Conservation (phyloP, 2,888 invertebrate genomes). For the Ptycholaimellus sp. region DNA sequence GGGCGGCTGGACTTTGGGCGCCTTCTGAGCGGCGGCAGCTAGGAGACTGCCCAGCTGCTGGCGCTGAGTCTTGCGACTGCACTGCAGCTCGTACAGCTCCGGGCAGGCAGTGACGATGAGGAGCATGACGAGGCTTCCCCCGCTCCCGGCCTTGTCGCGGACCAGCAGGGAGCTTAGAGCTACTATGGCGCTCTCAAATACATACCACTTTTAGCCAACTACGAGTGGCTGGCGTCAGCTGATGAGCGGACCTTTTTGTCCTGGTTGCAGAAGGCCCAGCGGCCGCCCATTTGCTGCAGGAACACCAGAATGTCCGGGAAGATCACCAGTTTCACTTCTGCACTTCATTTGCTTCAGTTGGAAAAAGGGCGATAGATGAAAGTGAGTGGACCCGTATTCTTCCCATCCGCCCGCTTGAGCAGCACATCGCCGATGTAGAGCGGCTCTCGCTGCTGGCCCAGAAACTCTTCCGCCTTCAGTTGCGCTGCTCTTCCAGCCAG, state of each 20-base stretch:
- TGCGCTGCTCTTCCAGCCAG: slow-evolving; percentile 1
- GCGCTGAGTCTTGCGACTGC: no score
- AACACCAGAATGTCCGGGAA: slow-evolving; percentile 74
- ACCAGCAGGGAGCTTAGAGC: slow-evolving; percentile 57
- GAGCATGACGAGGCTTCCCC: slow-evolving; percentile 59
- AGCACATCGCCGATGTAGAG: slow-evolving; percentile 2
- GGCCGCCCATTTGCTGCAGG: slow-evolving; percentile 54
- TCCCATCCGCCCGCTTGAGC: slow-evolving; percentile 2
- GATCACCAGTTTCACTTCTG: slow-evolving; percentile 61
- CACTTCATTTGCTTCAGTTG: slow-evolving; percentile 8
- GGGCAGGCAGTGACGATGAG: slow-evolving; percentile 68
- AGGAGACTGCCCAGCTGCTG: no score
- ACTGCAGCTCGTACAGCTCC: no score
- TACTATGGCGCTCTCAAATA: background rate
- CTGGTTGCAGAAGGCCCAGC: slow-evolving; percentile 52
- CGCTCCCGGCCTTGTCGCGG: slow-evolving; percentile 68
- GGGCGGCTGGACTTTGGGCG: no score
- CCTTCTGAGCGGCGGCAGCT: no score
- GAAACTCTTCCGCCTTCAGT: no score
- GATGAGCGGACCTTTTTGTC: slow-evolving; percentile 52
- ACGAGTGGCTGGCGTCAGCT: background rate
- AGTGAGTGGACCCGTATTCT: no score
- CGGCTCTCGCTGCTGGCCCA: background rate
- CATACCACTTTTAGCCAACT: background rate
- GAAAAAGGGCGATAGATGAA: no score